Evolutionary conservation across 2,888 invertebrate species (phyloP).

Genomic region (Athrips mouffetella): DNA sequence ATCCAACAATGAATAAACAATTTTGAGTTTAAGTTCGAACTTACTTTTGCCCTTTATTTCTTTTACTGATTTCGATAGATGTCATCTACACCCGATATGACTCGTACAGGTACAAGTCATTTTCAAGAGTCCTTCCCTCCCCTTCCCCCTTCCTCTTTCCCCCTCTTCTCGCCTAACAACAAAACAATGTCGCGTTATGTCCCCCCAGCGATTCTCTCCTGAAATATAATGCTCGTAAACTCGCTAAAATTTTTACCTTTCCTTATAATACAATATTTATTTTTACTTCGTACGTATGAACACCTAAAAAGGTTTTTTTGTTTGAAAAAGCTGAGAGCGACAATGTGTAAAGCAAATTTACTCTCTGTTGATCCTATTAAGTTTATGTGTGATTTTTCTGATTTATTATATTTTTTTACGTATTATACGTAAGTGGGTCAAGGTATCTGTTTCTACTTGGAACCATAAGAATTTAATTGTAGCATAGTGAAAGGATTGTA

Average conservation of each 20-base stretch:
- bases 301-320: constrained; percentile 9
- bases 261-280: constrained; percentile 7
- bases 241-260: constrained; percentile 14
- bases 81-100: too few relatives aligned
- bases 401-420: too few relatives aligned
- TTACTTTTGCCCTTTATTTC: too few relatives aligned
- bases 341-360: constrained; percentile 1
- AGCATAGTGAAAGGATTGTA: too few relatives aligned
- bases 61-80: too few relatives aligned
- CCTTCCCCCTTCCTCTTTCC: neutral
- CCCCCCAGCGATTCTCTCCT: constrained; percentile 4
- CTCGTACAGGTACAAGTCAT: neutral
- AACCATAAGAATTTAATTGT: too few relatives aligned
- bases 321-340: constrained; percentile 1
- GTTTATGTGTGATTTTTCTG: neutral
- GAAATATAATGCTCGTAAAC: constrained; percentile 12
- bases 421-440: too few relatives aligned
- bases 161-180: constrained; percentile 8
- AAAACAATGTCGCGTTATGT: constrained; percentile 14
- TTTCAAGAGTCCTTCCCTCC: neutral
- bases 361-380: neutral
- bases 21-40: too few relatives aligned
- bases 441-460: too few relatives aligned
- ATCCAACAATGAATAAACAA: too few relatives aligned
- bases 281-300: neutral